phyloP scores from a whole-genome alignment of 2,113 vertebrate genomes.

The Mixornis gularis region DNA sequence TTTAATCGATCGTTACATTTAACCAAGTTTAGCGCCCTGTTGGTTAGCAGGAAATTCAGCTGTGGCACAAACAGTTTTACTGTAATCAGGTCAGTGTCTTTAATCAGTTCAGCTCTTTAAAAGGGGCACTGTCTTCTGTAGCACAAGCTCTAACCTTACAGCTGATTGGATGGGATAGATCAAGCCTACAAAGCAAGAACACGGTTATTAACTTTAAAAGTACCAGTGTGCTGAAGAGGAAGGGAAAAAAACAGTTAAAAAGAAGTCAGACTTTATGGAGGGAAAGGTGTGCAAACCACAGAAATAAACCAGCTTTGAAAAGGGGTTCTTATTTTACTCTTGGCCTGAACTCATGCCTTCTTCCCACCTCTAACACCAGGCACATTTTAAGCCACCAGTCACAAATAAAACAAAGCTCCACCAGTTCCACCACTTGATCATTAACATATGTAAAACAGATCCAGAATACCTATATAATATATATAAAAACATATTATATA shows the following conservation, averaged over 20 bases:
- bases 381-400: slow-evolving; percentile 55
- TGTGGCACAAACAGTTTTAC: slow-evolving; percentile 38
- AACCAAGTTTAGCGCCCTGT: background rate
- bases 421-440: slow-evolving; percentile 52
- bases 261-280: slow-evolving; percentile 25
- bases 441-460: slow-evolving; percentile 64
- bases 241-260: background rate
- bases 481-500: slow-evolving; percentile 67
- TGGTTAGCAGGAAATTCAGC: slow-evolving; percentile 55
- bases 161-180: slow-evolving; percentile 53
- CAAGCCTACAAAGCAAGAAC: slow-evolving; percentile 35
- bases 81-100: slow-evolving; percentile 56
- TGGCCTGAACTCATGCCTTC: slow-evolving; percentile 44
- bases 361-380: slow-evolving; percentile 54
- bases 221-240: slow-evolving; percentile 15
- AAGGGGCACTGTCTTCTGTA: slow-evolving; percentile 50
- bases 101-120: slow-evolving; percentile 61
- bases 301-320: slow-evolving; percentile 53
- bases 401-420: slow-evolving; percentile 57
- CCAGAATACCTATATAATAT: slow-evolving; percentile 64
- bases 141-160: slow-evolving; percentile 44
- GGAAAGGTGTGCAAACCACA: slow-evolving; percentile 60
- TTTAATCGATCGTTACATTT: background rate
- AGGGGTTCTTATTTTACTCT: slow-evolving; percentile 50
- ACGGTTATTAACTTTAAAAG: slow-evolving; percentile 30